Evolutionary conservation across 2,888 invertebrate species (phyloP).

Genomic region (Lingula anatina): DNA sequence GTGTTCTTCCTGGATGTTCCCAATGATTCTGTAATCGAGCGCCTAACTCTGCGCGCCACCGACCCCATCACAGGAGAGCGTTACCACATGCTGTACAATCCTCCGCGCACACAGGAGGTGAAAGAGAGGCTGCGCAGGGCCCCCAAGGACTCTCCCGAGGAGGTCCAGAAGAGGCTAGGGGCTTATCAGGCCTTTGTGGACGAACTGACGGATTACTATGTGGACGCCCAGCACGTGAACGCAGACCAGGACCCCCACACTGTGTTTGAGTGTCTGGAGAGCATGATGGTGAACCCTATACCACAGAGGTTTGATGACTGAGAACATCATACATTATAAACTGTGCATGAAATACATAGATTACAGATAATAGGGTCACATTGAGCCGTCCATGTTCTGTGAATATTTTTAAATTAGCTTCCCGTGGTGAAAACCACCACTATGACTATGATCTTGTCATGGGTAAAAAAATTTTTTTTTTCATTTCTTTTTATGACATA

Average conservation of each 20-base stretch:
- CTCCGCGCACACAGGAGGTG: constrained; percentile 46
- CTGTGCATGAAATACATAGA: too few relatives aligned
- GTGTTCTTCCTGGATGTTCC: constrained; percentile 52
- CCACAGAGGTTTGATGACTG: constrained; percentile 22
- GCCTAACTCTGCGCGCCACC: constrained; percentile 42
- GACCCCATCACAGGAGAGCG: constrained; percentile 51
- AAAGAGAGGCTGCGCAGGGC: constrained; percentile 36
- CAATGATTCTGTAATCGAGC: constrained; percentile 48
- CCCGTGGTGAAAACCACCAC: too few relatives aligned
- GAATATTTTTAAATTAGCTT: too few relatives aligned
- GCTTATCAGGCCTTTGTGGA: constrained; percentile 41
- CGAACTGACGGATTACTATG: constrained; percentile 45
- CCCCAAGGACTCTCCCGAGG: constrained; percentile 36
- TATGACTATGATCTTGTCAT: too few relatives aligned
- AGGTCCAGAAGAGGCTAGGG: constrained; percentile 32
- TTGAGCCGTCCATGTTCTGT: too few relatives aligned
- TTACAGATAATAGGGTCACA: too few relatives aligned
- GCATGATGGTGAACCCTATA: constrained; percentile 48
- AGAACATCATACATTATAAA: too few relatives aligned
- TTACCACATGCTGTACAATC: constrained; percentile 51
- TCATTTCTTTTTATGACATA: too few relatives aligned
- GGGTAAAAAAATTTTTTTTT: too few relatives aligned
- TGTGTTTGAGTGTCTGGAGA: constrained; percentile 52
- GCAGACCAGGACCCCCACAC: constrained; percentile 52
- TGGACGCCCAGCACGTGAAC: constrained; percentile 41